Evolutionary conservation across 2,888 invertebrate species (phyloP), one percentile per base, ranked within the genome.

Genomic region (Biston betularia): DNA sequence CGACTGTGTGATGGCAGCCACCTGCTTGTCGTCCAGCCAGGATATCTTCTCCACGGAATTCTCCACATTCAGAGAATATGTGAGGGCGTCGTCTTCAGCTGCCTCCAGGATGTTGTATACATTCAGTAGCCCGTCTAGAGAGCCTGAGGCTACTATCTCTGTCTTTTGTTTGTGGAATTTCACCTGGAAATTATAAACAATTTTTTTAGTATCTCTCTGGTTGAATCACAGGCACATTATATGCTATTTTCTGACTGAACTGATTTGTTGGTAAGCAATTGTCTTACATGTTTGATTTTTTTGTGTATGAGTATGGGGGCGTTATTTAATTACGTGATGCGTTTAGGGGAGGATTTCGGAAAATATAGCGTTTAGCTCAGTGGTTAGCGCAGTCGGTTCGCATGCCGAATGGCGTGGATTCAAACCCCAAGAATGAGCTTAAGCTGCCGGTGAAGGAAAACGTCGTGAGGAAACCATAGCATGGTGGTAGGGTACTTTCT

Each of bases 121-220:
- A 88, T 98, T 98, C 0, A 98, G 95, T 14, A 98, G 93, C 0
- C 98, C 98, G 86, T 98, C 98, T 0, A 95, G 95, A 1, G 97
- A 96, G 0, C 97, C 97, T 0, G 97, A 95, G 12, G 96, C 95
- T 61, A 98, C 79, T 8, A 94, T 86, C 83, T 97, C 95, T 3
- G 94, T 88, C 80, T 96, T 95, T 8, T 81, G 86, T 60, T 95
- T 94, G 93, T 97, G 96, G 86, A 98, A 98, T 81, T 94, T 94
- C 0, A 97, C 94, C 94, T 96, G 68, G 5, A 59, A 65, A 45
- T 38, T 55, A 56, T 45, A 10, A 56, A 49, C 14, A 10, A 6
- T 12, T 42, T 24, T 24, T 24, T 24, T 24, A 24, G 24, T 24
- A 24, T 24, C n/a, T n/a, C n/a, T 7, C 6, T 38, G 11, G 24